Conservation (phyloP, 2,888 invertebrate genomes). For the Tortricodes alternella region DNA sequence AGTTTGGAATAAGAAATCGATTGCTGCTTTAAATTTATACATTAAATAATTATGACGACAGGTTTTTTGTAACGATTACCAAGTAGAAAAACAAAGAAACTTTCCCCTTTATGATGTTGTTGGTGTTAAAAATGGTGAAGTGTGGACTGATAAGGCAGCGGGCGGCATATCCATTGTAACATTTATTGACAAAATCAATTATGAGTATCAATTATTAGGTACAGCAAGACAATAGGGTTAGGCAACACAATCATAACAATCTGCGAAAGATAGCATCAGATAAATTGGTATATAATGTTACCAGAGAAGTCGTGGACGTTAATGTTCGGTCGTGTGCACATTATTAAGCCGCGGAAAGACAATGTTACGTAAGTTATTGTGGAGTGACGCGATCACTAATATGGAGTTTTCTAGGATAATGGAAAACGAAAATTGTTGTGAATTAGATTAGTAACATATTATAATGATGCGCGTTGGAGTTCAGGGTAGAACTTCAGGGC, state of each 20-base stretch:
- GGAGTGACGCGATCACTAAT: not conserved
- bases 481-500: too few relatives aligned
- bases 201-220: constrained; percentile 48
- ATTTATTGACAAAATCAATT: constrained; percentile 40
- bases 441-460: not conserved
- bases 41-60: not conserved
- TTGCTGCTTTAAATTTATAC: constrained; percentile 3
- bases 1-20: not conserved
- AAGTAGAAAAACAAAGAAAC: not conserved
- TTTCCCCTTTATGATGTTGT: not conserved
- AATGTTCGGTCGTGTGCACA: constrained; percentile 68
- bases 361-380: constrained; percentile 23
- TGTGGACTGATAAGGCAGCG: not conserved
- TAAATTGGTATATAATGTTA: constrained; percentile 57
- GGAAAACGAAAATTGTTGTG: not conserved
- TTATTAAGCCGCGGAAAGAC: constrained; percentile 49
- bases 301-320: constrained; percentile 65
- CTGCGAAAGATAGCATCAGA: constrained; percentile 56
- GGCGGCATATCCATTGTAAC: constrained; percentile 5
- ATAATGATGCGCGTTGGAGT: too few relatives aligned
- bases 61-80: not conserved
- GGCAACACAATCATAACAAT: constrained; percentile 48
- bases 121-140: not conserved
- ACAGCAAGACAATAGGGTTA: constrained; percentile 56
- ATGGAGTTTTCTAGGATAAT: too few relatives aligned